phyloP scores from a whole-genome alignment of 2,113 vertebrate species.

The Plestiodon gilberti region DNA sequence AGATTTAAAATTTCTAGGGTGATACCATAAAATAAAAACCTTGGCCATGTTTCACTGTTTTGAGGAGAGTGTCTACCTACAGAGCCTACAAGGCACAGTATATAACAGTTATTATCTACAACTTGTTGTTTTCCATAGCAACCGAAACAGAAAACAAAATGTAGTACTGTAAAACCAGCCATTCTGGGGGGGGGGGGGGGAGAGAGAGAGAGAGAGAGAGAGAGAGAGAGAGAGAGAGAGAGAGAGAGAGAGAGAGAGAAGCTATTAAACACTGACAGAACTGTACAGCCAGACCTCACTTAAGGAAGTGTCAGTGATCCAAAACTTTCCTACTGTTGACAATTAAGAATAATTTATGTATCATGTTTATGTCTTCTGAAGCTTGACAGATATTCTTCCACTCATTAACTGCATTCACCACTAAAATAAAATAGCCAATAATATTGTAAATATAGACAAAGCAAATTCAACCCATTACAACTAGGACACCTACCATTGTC shows the following conservation, averaged over 20 bases:
- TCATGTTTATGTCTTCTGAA: not conserved
- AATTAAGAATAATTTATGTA: not conserved
- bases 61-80: slow-evolving; percentile 1
- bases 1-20: slow-evolving; percentile 9
- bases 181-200: too few relatives aligned
- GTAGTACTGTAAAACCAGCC: too few relatives aligned
- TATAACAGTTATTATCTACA: slow-evolving; percentile 55
- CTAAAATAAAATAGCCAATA: too few relatives aligned
- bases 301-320: not conserved
- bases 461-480: not conserved
- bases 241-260: too few relatives aligned
- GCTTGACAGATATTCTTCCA: not conserved
- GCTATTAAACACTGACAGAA: not conserved
- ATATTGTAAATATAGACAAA: not conserved
- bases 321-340: not conserved
- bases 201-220: too few relatives aligned
- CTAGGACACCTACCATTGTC: not conserved
- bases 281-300: not conserved
- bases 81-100: not conserved
- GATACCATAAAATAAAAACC: not conserved
- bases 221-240: too few relatives aligned
- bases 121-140: slow-evolving; percentile 65
- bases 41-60: slow-evolving; percentile 7
- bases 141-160: slow-evolving; percentile 67
- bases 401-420: not conserved